Evolutionary conservation across 2,888 invertebrate genomes (phyloP).

Genomic region (Zaprionus bogoriensis): DNA sequence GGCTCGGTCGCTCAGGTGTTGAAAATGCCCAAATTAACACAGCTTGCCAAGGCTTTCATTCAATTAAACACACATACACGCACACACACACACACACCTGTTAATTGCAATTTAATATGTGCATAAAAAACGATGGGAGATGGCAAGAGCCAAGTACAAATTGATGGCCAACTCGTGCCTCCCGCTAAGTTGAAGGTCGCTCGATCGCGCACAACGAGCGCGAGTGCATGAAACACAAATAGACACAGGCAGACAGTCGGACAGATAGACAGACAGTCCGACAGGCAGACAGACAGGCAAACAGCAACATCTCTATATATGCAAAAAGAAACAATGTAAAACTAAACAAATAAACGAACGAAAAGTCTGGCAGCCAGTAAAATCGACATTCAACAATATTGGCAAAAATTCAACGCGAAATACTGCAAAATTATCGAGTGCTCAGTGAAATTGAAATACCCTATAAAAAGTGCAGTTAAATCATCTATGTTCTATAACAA

Average conservation of each 20-base stretch:
- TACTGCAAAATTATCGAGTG: constrained; percentile 3
- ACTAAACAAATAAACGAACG: constrained; percentile 44
- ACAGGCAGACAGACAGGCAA: too few species aligned
- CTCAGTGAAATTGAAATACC: neutral
- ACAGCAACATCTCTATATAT: neutral
- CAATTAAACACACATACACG: constrained; percentile 28
- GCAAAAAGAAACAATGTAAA: constrained; percentile 35
- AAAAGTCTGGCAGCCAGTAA: constrained; percentile 28
- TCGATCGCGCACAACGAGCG: constrained; percentile 4
- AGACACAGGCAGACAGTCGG: neutral
- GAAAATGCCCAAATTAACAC: constrained; percentile 42
- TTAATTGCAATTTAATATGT: constrained; percentile 56
- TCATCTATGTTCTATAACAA: neutral
- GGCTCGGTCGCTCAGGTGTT: constrained; percentile 17
- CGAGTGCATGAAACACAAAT: constrained; percentile 10
- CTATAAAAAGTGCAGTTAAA: neutral
- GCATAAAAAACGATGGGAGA: constrained; percentile 7
- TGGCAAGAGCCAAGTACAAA: constrained; percentile 25
- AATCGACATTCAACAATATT: constrained; percentile 44
- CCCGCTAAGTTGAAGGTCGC: constrained; percentile 54
- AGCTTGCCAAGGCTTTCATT: constrained; percentile 40
- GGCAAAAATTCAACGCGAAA: constrained; percentile 11
- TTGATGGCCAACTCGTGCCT: constrained; percentile 54
- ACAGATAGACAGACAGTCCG: neutral
- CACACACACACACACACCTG: constrained; percentile 4